A percentile compares a stretch with the other conserved stretches of the same genome.
These are phyloP conservation scores for Agrotis ipsilon DNA, from an alignment of 2,888 invertebrate genomes.

Conservation along the genomic window DNA sequence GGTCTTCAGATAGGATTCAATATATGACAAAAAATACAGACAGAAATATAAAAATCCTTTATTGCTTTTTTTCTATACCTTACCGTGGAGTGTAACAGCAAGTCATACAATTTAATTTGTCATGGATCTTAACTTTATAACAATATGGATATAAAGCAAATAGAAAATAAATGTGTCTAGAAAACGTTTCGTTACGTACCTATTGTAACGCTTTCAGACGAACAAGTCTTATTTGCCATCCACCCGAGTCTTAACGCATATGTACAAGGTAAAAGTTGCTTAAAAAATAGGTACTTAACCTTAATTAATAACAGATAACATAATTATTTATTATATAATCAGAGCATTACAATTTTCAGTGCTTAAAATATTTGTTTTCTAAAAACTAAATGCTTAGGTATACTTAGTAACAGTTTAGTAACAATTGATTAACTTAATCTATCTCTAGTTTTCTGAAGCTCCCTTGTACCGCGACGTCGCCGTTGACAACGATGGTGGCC, in stretches of 20 bases:
- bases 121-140: constrained; percentile 43
- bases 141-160: constrained; percentile 13
- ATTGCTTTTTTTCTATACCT: constrained; percentile 34
- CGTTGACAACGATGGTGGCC: constrained; percentile 73
- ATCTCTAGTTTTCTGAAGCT: constrained; percentile 94
- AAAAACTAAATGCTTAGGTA: constrained; percentile 23
- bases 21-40: constrained; percentile 12
- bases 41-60: constrained; percentile 27
- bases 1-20: background rate
- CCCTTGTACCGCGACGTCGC: constrained; percentile 87
- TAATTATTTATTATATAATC: constrained; percentile 17
- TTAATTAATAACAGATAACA: constrained; percentile 24
- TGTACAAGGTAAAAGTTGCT: constrained; percentile 13
- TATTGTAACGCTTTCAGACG: background rate
- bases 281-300: constrained; percentile 29
- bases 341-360: constrained; percentile 45
- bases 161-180: constrained; percentile 10
- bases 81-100: constrained; percentile 17
- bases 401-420: constrained; percentile 25
- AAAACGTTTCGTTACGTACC: background rate
- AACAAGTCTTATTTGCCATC: constrained; percentile 14
- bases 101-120: constrained; percentile 39
- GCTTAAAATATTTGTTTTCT: constrained; percentile 44
- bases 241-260: constrained; percentile 17
- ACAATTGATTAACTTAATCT: constrained; percentile 82